These are phyloP conservation scores for Merodon equestris DNA, from an alignment of 2,888 invertebrate genomes.

Conservation along the genomic window DNA sequence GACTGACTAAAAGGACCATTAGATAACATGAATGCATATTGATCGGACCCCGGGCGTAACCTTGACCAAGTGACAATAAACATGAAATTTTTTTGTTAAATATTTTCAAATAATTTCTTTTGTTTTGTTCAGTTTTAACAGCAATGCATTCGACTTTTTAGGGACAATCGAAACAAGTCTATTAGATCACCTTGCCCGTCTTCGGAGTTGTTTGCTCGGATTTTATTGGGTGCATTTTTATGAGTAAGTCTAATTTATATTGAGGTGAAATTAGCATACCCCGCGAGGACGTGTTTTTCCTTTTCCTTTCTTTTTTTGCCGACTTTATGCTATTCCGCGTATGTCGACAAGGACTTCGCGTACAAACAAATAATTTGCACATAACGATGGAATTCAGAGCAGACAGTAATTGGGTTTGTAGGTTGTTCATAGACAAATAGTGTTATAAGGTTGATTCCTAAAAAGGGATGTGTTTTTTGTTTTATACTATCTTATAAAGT, in stretches of 20 bases:
- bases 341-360: background rate
- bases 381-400: slow-evolving; percentile 9
- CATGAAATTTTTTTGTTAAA: slow-evolving; percentile 36
- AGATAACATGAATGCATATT: slow-evolving; percentile 34
- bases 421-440: slow-evolving; percentile 6
- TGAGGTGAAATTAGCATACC: slow-evolving; percentile 8
- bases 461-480: slow-evolving; percentile 9
- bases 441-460: background rate
- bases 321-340: slow-evolving; percentile 5
- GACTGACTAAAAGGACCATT: slow-evolving; percentile 30
- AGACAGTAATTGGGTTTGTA: background rate
- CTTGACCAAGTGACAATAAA: slow-evolving; percentile 40
- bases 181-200: slow-evolving; percentile 27
- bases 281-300: slow-evolving; percentile 24
- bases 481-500: background rate
- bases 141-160: slow-evolving; percentile 43
- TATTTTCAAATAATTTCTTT: slow-evolving; percentile 37
- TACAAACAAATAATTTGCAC: slow-evolving; percentile 59
- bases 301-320: slow-evolving; percentile 34
- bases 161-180: slow-evolving; percentile 38
- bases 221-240: slow-evolving; percentile 60
- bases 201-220: slow-evolving; percentile 45
- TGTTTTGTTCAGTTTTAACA: slow-evolving; percentile 29
- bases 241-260: slow-evolving; percentile 15
- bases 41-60: slow-evolving; percentile 20